Conservation (phyloP, 2,113 vertebrate genomes). For the Channa maculata region DNA sequence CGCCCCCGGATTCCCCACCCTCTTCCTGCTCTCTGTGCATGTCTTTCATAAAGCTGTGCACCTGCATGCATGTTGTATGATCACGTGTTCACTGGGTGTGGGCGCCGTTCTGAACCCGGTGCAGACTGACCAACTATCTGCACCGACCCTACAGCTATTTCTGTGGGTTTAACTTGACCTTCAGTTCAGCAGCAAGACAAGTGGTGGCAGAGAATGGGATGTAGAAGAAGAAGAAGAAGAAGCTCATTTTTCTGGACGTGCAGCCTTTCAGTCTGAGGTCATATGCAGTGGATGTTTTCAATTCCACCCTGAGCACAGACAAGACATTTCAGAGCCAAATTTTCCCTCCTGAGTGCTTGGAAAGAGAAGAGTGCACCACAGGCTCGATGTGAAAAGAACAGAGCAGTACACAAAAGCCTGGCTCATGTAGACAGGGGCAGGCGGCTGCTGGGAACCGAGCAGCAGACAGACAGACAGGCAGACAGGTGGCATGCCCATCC, state of each 20-base stretch:
- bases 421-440: conserved; percentile 65
- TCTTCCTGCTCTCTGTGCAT: conserved; percentile 55
- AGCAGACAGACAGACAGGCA: conserved; percentile 56
- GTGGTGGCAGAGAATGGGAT: background rate
- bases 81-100: background rate
- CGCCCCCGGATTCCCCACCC: conserved; percentile 24
- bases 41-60: conserved; percentile 16
- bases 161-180: conserved; percentile 12
- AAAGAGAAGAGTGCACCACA: conserved; percentile 38
- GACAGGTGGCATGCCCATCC: conserved; percentile 71
- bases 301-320: conserved; percentile 18
- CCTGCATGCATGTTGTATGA: conserved; percentile 33
- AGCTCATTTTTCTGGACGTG: no score
- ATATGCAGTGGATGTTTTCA: background rate
- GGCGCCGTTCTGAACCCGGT: no score
- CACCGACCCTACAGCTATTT: background rate
- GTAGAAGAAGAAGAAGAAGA: no score
- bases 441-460: conserved; percentile 67
- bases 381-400: conserved; percentile 60
- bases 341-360: conserved; percentile 35
- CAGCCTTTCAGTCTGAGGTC: no score
- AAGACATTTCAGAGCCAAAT: conserved; percentile 2
- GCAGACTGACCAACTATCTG: no score
- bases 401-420: conserved; percentile 70
- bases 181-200: background rate